Conservation (phyloP, 2,888 invertebrate species). For the Phalangium opilio region DNA sequence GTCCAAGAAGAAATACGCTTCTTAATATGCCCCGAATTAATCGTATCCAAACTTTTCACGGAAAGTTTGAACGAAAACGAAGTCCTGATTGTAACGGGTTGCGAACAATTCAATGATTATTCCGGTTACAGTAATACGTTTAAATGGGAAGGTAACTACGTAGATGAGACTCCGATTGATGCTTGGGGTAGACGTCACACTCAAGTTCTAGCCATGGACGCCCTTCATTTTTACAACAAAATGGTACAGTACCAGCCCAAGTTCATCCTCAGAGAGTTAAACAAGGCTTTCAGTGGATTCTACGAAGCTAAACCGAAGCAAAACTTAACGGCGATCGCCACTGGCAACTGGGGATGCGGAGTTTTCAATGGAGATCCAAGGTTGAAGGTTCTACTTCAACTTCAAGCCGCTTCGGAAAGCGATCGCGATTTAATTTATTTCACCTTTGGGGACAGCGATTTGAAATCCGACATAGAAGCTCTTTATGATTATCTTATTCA, state of each 20-base stretch:
- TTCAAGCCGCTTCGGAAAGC: constrained; percentile 23
- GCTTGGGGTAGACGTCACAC: constrained; percentile 32
- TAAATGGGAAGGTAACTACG: constrained; percentile 53
- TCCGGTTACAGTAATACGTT: constrained; percentile 68
- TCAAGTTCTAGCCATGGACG: constrained; percentile 76
- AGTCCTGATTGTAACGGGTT: constrained; percentile 63
- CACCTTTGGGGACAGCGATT: constrained; percentile 54
- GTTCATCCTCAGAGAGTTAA: constrained; percentile 52
- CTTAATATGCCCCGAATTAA: constrained; percentile 80
- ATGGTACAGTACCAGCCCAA: constrained; percentile 35
- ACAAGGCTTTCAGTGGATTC: constrained; percentile 47
- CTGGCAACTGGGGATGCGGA: constrained; percentile 73
- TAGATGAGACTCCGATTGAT: constrained; percentile 40
- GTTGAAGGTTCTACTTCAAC: constrained; percentile 20
- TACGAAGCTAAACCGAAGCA: constrained; percentile 12
- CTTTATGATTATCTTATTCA: constrained; percentile 32
- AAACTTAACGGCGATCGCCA: constrained; percentile 44
- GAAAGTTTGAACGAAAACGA: constrained; percentile 64
- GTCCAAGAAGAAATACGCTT: constrained; percentile 98
- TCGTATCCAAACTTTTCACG: constrained; percentile 70
- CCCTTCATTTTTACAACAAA: constrained; percentile 53
- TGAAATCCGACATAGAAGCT: constrained; percentile 47
- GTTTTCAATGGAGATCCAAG: constrained; percentile 19
- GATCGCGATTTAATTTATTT: constrained; percentile 61
- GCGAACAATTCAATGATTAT: constrained; percentile 62